Evolutionary conservation across 2,888 invertebrate species (phyloP), one percentile per base, ranked within the genome.

Genomic region (Entomobrya proxima): DNA sequence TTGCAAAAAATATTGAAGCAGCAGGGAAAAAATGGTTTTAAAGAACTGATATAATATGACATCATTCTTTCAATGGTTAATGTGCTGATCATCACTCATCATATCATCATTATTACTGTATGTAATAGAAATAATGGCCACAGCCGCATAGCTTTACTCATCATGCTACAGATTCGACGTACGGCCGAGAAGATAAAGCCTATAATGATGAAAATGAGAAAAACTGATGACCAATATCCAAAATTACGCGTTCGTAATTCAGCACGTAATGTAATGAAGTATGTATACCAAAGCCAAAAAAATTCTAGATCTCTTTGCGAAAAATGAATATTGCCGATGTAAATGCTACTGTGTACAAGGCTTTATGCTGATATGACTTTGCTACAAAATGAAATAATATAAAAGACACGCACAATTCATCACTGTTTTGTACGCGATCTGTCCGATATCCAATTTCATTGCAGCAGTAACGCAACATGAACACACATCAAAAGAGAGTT

Each of bases 201-300:
- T n/a, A 50, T 72, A 30, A 72, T 72, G 44, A 47, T 72, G 72
- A 72, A 47, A 50, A 72, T 18, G 50, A 72, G 30, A 72, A 72
- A 72, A 72, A 72, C 27, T 50, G 72, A 72, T 72, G 72, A 72
- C 72, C 72, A 72, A 72, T 72, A 44, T 72, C 44, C 50, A 72
- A 72, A 72, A 72, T 72, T 72, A 30, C 72, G 44, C 32, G 37
- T 61, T 72, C 72, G 50, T 72, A 50, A 72, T 30, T 72, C 47
- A 15, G 72, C 44, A 72, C 44, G 21, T 40, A 69, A 69, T 72
- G 47, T 7, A 67, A 67, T 47, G 32, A 9, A 44, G 9, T 21
- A n/a, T 72, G 11, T n/a, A n/a, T n/a, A n/a, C n/a, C n/a, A n/a
- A n/a, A 50, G 72, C 72, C 72, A 72, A 72, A 72, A 72, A 72